Percentiles rank a stretch among this genome's conserved stretches.
Evolutionary conservation across 2,113 vertebrate species (phyloP).

Genomic region (Chelonoidis abingdonii): DNA sequence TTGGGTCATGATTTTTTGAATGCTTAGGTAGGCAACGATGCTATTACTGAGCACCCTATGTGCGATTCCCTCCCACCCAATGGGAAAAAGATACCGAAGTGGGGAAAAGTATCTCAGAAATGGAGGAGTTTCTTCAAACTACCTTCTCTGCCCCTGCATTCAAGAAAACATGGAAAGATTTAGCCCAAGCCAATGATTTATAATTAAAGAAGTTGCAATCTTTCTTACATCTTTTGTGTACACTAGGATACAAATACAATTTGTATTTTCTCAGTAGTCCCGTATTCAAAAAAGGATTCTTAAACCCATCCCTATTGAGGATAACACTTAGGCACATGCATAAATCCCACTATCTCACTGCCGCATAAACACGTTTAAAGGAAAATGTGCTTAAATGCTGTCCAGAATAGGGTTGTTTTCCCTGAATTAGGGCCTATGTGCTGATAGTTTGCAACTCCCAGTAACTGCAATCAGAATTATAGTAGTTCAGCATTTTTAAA

Average conservation of each 20-base stretch:
- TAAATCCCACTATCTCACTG: neutral
- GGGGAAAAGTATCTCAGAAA: neutral
- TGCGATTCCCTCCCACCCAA: neutral
- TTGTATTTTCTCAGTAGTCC: neutral
- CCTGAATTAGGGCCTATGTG: neutral
- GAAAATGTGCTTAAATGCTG: neutral
- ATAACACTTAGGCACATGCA: neutral
- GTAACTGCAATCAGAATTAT: neutral
- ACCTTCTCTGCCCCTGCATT: neutral
- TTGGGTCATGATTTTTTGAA: neutral
- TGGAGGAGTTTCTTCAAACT: neutral
- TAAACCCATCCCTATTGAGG: neutral
- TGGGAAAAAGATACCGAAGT: no score
- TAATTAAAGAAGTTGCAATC: neutral
- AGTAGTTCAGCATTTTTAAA: neutral
- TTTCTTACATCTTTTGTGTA: neutral
- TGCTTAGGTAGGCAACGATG: neutral
- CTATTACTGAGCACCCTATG: neutral
- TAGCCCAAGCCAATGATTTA: neutral
- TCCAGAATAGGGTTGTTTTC: neutral
- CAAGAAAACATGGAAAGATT: neutral
- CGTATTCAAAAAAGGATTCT: neutral
- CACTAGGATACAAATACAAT: neutral
- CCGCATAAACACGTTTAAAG: no score
- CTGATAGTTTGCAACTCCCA: neutral